Conservation (phyloP, 2,797 vertebrate species). For the Pangasius mekongensis region DNA sequence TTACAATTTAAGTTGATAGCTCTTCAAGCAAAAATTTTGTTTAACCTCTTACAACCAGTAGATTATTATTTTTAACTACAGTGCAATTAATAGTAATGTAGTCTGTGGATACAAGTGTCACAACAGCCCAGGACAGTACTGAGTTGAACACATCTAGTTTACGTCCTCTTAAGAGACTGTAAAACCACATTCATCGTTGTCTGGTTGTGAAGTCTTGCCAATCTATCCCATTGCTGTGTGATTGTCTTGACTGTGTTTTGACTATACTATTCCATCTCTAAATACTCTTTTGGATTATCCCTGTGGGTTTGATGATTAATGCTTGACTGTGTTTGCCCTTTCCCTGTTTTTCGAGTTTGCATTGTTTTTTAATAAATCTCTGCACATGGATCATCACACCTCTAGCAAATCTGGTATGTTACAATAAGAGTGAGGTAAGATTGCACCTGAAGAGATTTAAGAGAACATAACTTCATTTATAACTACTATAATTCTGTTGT, state of each 20-base stretch:
- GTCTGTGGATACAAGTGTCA: neutral
- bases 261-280: neutral
- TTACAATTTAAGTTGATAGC: neutral
- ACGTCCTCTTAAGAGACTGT: neutral
- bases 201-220: neutral
- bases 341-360: neutral
- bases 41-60: neutral
- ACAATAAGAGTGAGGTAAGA: neutral
- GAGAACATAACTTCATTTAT: neutral
- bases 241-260: neutral
- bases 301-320: neutral
- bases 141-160: neutral
- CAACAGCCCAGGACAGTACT: neutral
- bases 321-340: neutral
- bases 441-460: neutral
- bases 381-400: neutral
- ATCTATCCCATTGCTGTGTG: neutral
- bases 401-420: neutral
- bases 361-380: neutral
- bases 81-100: neutral
- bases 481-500: neutral
- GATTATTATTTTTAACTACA: neutral
- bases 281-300: neutral
- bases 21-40: neutral
- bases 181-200: neutral